Evolutionary conservation across 2,113 vertebrate species (phyloP).

Genomic region (Nannospalax galili): DNA sequence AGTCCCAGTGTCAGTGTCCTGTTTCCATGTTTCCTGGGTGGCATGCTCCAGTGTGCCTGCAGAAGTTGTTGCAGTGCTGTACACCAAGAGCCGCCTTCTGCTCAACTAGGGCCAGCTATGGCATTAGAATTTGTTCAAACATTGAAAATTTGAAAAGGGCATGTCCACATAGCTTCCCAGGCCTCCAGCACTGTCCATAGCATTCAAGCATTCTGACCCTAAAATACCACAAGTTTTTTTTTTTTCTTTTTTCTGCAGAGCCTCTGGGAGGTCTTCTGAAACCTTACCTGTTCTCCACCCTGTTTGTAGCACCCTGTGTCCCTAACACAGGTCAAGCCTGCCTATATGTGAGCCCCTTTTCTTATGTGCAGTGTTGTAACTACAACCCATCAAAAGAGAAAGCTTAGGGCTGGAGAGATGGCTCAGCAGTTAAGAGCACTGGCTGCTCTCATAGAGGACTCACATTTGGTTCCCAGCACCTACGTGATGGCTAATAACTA

Average conservation of each 20-base stretch:
- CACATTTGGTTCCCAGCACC: too few relatives aligned
- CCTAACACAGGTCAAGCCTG: neutral
- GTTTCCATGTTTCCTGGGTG: too few relatives aligned
- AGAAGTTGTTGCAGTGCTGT: neutral
- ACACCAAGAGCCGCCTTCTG: too few relatives aligned
- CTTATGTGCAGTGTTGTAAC: neutral
- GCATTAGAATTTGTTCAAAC: neutral
- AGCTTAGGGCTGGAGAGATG: too few relatives aligned
- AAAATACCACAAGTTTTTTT: neutral
- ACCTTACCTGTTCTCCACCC: neutral
- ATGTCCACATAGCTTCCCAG: neutral
- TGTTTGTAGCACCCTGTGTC: neutral
- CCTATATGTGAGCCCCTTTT: neutral
- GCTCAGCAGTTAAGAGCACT: too few relatives aligned
- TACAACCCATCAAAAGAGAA: neutral
- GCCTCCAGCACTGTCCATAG: too few relatives aligned
- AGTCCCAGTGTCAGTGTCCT: neutral
- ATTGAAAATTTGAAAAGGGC: neutral
- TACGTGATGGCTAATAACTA: too few relatives aligned
- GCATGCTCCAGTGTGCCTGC: fast-evolving
- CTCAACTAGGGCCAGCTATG: neutral
- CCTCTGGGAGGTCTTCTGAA: neutral
- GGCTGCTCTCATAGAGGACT: too few relatives aligned
- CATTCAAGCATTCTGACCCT: neutral
- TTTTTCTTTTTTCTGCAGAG: neutral